A percentile compares a stretch with the other conserved stretches of the same genome.
These are phyloP conservation scores for Cerastis leucographa DNA, from an alignment of 2,888 invertebrate genomes.

Conservation along the genomic window DNA sequence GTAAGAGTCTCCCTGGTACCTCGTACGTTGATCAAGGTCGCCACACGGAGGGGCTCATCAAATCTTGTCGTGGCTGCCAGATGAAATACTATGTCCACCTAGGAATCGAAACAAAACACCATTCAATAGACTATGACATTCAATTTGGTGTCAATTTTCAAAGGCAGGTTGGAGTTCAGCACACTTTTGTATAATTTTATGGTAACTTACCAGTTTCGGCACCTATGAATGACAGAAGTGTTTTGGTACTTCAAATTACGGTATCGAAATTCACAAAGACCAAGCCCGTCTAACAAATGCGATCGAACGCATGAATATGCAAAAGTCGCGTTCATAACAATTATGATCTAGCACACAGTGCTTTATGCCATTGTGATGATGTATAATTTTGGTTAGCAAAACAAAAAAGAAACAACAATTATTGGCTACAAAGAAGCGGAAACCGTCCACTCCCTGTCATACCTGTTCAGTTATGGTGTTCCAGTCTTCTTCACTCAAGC, in stretches of 20 bases:
- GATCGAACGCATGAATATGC: neutral
- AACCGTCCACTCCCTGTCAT: neutral
- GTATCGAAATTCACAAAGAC: neutral
- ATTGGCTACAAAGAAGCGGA: neutral
- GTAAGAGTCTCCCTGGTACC: conserved; percentile 31
- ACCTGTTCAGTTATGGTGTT: conserved; percentile 46
- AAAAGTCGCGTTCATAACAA: neutral
- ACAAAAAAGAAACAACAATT: neutral
- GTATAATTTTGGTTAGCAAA: neutral
- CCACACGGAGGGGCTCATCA: conserved; percentile 35
- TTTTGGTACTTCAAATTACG: neutral
- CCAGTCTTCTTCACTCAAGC: conserved; percentile 52
- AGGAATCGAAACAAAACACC: neutral
- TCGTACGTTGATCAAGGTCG: conserved; percentile 34
- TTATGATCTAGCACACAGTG: neutral
- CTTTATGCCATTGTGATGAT: neutral
- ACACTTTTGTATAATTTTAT: neutral
- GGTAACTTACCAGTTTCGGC: neutral
- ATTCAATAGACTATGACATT: neutral
- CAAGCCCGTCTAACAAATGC: neutral
- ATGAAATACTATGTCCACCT: conserved; percentile 38
- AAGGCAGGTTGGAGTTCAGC: neutral
- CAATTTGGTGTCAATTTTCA: neutral
- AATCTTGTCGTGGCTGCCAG: conserved; percentile 43
- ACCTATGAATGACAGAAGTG: neutral